Conservation (phyloP, 1,140 invertebrate genomes). For the Daktulosphaira vitifoliae region DNA sequence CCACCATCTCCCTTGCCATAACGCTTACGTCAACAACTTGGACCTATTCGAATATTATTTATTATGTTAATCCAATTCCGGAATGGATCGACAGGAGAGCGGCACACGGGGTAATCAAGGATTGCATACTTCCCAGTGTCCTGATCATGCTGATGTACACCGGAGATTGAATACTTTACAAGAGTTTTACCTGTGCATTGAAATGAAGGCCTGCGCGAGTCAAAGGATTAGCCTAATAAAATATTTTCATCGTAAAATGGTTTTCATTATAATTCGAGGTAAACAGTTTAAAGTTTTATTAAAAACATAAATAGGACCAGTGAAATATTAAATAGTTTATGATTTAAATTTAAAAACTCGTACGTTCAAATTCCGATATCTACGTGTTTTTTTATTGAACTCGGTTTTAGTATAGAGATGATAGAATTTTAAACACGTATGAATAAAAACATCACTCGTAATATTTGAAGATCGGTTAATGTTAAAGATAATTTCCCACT, state of each 20-base stretch:
- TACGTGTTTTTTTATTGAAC: too few relatives aligned
- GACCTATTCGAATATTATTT: slow-evolving; percentile 28
- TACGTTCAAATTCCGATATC: too few relatives aligned
- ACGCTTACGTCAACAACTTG: slow-evolving; percentile 8
- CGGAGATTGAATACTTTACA: neutral
- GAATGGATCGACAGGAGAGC: neutral
- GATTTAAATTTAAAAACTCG: too few relatives aligned
- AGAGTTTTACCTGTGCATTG: neutral
- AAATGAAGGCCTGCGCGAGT: neutral
- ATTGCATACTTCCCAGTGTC: slow-evolving; percentile 5
- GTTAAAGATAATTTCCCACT: too few relatives aligned
- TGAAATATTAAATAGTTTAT: too few relatives aligned
- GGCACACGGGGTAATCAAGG: neutral
- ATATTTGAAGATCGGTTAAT: too few relatives aligned
- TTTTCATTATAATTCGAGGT: neutral
- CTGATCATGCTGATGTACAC: neutral
- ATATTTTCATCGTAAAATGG: slow-evolving; percentile 1
- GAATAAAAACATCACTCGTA: too few relatives aligned
- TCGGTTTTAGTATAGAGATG: too few relatives aligned
- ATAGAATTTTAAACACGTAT: too few relatives aligned
- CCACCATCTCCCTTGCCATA: neutral
- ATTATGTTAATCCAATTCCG: slow-evolving; percentile 13
- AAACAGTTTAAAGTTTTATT: too few relatives aligned
- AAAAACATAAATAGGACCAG: too few relatives aligned
- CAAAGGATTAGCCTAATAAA: neutral